phyloP scores from a whole-genome alignment of 2,888 invertebrate species.

The Polia nebulosa region DNA sequence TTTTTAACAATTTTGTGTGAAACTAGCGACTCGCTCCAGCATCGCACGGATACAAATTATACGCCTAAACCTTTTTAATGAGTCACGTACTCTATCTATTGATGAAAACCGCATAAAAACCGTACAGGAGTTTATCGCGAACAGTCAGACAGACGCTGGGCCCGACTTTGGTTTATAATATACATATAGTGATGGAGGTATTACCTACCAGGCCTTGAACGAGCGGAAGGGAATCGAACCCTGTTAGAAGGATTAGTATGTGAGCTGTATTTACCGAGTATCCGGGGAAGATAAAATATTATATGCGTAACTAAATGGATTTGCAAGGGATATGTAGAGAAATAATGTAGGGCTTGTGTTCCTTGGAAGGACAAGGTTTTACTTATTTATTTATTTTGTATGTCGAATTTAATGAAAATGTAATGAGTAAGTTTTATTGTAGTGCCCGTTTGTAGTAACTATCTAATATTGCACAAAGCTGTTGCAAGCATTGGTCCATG shows the following conservation, averaged over 20 bases:
- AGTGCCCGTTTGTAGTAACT: no score
- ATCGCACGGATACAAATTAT: no score
- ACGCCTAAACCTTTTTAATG: no score
- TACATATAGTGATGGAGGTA: not conserved
- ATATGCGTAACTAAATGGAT: conserved; percentile 16
- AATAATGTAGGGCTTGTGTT: conserved; percentile 13
- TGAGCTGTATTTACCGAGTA: conserved; percentile 32
- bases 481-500: no score
- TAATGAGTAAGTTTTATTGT: not conserved
- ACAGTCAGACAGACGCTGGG: not conserved
- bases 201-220: not conserved
- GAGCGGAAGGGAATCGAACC: conserved; percentile 18
- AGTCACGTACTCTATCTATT: no score
- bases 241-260: conserved; percentile 22
- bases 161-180: not conserved
- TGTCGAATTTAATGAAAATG: not conserved
- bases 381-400: conserved; percentile 2
- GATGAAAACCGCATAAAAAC: no score
- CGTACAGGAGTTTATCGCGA: no score
- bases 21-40: no score
- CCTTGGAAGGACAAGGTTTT: not conserved
- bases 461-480: no score
- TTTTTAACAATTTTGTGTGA: no score
- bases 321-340: not conserved
- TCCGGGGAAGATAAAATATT: conserved; percentile 29